Base-by-base conservation (phyloP, 2,113 vertebrate species). In the Microtus ochrogaster region DNA sequence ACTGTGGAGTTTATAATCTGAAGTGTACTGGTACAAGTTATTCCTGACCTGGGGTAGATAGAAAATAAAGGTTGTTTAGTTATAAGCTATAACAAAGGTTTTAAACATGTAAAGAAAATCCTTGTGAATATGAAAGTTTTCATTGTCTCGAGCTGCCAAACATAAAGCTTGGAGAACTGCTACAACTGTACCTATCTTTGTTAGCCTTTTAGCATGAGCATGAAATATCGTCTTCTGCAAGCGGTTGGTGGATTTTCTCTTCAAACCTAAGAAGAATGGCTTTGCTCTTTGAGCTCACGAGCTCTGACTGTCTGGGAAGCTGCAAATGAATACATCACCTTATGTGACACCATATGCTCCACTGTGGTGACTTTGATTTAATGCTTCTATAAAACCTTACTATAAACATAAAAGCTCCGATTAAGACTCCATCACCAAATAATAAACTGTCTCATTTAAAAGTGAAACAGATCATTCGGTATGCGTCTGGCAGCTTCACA, bases 281-380 rank as follows among this genome's bases (percentile, higher is more conserved):
- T 28, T 36, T 19, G 30, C 24, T 65, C 19, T 79, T 74, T 82
- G 85, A 55, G 65, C 4, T 88, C 26, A 39, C 14, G 26, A 41
- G 70, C n/a, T 93, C 79, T 1, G 1, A 77, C 28, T 89, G 13
- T 58, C 65, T 78, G 74, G 21, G 41, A 66, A 86, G 68, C 49
- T 94, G 74, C 76, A 95, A 87, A 92, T 95, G 76, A 93, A 89
- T 70, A 17, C 49, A 63, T 82, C 90, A 87, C 85, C 89, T 92
- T 63, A 63, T 47, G 70, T 84, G 63, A 92, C 88, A 90, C 78
- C 52, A 9, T 84, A 17, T 73, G 89, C 41, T 94, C 83, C 63
- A 52, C 17, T 24, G 68, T 55, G 65, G 16, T 76, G 66, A 61
- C 83, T 91, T 77, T 85, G 70, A 74, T 82, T 89, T 83, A 92